Evolutionary conservation across 2,888 invertebrate species (phyloP).

Genomic region (Argyra leucocephala): DNA sequence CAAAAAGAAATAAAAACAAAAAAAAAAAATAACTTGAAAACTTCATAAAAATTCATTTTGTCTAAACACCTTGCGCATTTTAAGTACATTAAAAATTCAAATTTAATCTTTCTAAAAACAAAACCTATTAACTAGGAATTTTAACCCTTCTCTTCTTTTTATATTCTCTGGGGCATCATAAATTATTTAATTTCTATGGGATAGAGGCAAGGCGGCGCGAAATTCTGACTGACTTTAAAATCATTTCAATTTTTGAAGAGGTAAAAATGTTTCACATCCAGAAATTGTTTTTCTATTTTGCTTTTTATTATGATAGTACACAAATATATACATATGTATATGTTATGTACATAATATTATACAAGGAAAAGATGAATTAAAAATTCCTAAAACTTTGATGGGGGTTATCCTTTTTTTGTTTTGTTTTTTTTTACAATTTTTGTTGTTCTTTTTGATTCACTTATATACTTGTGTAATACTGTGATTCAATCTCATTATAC

Average conservation of each 20-base stretch:
- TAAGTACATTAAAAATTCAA: slow-evolving; percentile 1
- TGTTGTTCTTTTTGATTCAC: not conserved
- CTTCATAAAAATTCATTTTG: not conserved
- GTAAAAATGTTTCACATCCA: no score
- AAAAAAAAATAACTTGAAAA: not conserved
- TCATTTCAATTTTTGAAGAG: not conserved
- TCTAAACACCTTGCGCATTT: slow-evolving; percentile 3
- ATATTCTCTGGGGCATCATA: not conserved
- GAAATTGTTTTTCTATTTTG: no score
- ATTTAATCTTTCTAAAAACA: slow-evolving; percentile 1
- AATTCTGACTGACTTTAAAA: not conserved
- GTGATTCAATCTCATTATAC: not conserved
- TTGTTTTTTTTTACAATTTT: no score
- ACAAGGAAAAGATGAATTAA: no score
- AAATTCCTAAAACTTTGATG: no score
- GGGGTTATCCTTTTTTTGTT: no score
- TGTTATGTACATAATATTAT: no score
- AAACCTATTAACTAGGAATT: not conserved
- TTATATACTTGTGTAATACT: not conserved
- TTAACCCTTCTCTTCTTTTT: not conserved
- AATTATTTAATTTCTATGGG: not conserved
- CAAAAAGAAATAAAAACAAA: not conserved
- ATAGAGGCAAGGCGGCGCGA: not conserved
- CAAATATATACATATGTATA: no score
- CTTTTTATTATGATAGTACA: no score